Evolutionary conservation across 2,113 vertebrate genomes (phyloP), one percentile per base, ranked within the genome.

Genomic region (Atractosteus spatula): DNA sequence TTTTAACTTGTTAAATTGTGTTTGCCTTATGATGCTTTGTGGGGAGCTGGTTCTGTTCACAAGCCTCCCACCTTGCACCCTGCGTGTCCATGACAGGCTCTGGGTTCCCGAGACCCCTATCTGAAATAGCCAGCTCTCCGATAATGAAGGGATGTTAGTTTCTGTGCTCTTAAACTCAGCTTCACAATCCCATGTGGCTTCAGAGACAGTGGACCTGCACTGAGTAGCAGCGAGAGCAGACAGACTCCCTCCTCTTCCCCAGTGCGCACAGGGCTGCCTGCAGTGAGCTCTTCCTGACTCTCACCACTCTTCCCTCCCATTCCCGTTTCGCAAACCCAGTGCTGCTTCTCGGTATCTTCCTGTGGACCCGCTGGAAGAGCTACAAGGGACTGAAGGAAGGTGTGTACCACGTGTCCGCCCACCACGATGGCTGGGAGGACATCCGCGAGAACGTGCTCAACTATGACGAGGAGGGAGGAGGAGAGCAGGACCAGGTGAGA

Each of bases 391-490:
- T 92, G 76, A 92, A 90, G 0, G 85, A 91, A 80, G 91, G 89
- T 0, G 89, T 89, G 0, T 91, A 90, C 84, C 92, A 92, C 0
- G 84, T 90, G 7, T 86, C 93, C 0, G 91, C 86, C 0, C 89
- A 90, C 70, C 90, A 89, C 0, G 92, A 96, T 14, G 93, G 93
- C 61, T 82, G 93, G 90, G 94, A 95, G 85, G 95, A 95, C 84
- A 88, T 95, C 82, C 86, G 92, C 3, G 94, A 97, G 82, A 97
- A 94, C 54, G 94, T 94, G 76, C 91, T 95, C 69, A 94, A 95
- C 87, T 96, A 95, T 8, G 93, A 93, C 0, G 94, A 97, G 85
- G 95, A 97, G 87, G 94, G 93, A 3, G 95, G 94, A 0, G 94
- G 94, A 12, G 94, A 96, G 77, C 91, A 94, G 72, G 94, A 96